A percentile compares a stretch with the other conserved stretches of the same genome.
phyloP scores from a whole-genome alignment of 2,888 invertebrate genomes.

The Trichogramma evanescens region DNA sequence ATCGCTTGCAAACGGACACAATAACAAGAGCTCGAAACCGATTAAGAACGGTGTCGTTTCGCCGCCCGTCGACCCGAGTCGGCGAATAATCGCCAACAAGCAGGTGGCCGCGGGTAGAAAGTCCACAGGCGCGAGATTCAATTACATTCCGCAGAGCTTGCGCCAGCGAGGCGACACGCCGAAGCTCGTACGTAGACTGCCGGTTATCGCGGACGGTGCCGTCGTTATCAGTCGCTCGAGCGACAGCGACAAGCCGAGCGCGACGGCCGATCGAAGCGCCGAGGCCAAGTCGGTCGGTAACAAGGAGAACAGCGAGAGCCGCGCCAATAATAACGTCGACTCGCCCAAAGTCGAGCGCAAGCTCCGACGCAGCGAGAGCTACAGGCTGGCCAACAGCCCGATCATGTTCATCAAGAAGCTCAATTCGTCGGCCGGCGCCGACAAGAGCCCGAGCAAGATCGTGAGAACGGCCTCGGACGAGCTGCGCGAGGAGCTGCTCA shows the following conservation, averaged over 20 bases:
- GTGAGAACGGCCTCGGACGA: constrained; percentile 43
- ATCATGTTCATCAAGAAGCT: constrained; percentile 58
- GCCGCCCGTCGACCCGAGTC: not conserved
- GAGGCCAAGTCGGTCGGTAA: not conserved
- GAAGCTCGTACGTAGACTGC: constrained; percentile 36
- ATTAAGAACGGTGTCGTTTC: not conserved
- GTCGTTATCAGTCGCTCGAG: not conserved
- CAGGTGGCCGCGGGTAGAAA: too few relatives aligned
- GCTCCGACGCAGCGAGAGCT: constrained; percentile 77
- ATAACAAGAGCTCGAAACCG: not conserved
- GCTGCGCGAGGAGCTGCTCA: constrained; percentile 50
- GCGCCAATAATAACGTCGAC: constrained; percentile 6
- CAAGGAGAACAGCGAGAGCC: not conserved
- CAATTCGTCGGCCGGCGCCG: constrained; percentile 25
- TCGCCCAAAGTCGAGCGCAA: constrained; percentile 40
- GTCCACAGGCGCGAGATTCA: constrained; percentile 24
- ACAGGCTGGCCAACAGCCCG: constrained; percentile 72
- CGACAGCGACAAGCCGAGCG: not conserved
- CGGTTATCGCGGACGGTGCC: not conserved
- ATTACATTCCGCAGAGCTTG: constrained; percentile 23
- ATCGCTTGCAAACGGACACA: too few relatives aligned
- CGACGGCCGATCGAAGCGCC: not conserved
- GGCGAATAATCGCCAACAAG: not conserved
- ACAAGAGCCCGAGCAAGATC: constrained; percentile 35
- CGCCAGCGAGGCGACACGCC: constrained; percentile 37